phyloP scores from a whole-genome alignment of 30 jellyfish, hydroid and myxozoan genomes.

The Phacellophora camtschatica region DNA sequence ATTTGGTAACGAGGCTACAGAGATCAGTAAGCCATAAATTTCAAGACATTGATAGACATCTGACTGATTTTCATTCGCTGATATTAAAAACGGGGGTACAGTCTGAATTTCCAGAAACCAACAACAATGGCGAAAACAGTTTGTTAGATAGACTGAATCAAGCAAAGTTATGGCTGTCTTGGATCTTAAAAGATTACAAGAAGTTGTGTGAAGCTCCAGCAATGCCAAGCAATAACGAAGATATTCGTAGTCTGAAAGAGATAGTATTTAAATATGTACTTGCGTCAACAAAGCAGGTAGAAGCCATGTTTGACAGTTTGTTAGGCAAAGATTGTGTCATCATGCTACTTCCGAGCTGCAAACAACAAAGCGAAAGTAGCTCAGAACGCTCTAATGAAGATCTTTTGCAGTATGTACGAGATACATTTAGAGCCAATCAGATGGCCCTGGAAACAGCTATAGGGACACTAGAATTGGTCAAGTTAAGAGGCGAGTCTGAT shows the following conservation, averaged over 20 bases:
- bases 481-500: slow-evolving; percentile 72
- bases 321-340: slow-evolving; percentile 64
- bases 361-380: background rate
- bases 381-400: slow-evolving; percentile 57
- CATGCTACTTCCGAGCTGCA: slow-evolving; percentile 49
- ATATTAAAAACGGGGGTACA: slow-evolving; percentile 34
- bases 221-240: background rate
- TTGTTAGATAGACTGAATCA: background rate
- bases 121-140: background rate
- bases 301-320: slow-evolving; percentile 57
- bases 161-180: slow-evolving; percentile 31
- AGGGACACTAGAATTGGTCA: slow-evolving; percentile 75
- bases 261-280: slow-evolving; percentile 38
- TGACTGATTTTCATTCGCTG: slow-evolving; percentile 6
- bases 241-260: slow-evolving; percentile 31
- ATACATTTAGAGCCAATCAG: slow-evolving; percentile 69
- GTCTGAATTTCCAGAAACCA: slow-evolving; percentile 20
- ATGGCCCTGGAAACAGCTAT: slow-evolving; percentile 80
- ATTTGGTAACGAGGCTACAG: background rate
- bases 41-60: slow-evolving; percentile 1
- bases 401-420: slow-evolving; percentile 58
- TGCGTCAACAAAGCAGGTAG: slow-evolving; percentile 66
- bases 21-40: slow-evolving; percentile 14
- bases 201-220: slow-evolving; percentile 43
- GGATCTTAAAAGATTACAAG: slow-evolving; percentile 53